Evolutionary conservation across 2,888 invertebrate species (phyloP).

Genomic region (Dinocampus coccinellae): DNA sequence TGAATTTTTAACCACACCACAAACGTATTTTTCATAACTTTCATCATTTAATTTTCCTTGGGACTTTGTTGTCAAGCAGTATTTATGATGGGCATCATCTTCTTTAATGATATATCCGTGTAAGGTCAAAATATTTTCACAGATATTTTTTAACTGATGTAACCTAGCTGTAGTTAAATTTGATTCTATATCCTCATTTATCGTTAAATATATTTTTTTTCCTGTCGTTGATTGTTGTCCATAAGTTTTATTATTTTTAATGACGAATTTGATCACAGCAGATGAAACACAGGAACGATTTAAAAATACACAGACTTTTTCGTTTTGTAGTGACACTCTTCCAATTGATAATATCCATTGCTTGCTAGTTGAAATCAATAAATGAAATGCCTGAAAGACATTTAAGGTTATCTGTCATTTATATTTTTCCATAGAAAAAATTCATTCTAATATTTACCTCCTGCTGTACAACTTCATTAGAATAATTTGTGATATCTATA

Average conservation of each 20-base stretch:
- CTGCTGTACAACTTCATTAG: conserved; percentile 43
- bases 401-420: conserved; percentile 39
- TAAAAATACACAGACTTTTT: conserved; percentile 72
- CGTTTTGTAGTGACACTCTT: conserved; percentile 67
- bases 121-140: conserved; percentile 62
- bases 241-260: conserved; percentile 55
- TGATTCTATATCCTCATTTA: conserved; percentile 55
- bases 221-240: conserved; percentile 49
- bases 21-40: conserved; percentile 65
- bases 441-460: conserved; percentile 50
- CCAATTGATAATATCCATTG: conserved; percentile 71
- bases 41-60: conserved; percentile 56
- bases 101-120: conserved; percentile 56
- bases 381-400: conserved; percentile 53
- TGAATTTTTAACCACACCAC: conserved; percentile 76
- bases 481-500: conserved; percentile 32
- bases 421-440: not conserved
- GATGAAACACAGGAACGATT: conserved; percentile 65
- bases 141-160: conserved; percentile 62
- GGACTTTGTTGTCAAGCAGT: conserved; percentile 69
- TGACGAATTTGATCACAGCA: conserved; percentile 55
- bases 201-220: conserved; percentile 47
- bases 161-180: conserved; percentile 65
- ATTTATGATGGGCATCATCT: conserved; percentile 60
- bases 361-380: conserved; percentile 68